Conservation (phyloP, 2,888 invertebrate genomes). For the Tinea semifulvella region DNA sequence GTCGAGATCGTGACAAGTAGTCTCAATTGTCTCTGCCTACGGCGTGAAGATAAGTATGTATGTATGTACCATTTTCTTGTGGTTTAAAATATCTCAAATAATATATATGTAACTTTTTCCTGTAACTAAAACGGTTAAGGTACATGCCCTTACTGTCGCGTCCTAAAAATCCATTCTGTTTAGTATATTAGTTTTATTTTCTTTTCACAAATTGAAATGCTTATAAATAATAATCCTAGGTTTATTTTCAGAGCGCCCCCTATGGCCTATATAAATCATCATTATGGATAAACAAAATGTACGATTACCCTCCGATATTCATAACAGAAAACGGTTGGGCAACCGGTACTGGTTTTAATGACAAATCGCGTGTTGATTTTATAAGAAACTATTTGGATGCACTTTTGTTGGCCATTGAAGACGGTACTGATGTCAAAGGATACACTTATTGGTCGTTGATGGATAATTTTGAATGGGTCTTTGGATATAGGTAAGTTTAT, state of each 20-base stretch:
- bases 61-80: too few relatives aligned
- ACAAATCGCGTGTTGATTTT: constrained; percentile 44
- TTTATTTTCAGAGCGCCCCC: constrained; percentile 35
- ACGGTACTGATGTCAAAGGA: constrained; percentile 54
- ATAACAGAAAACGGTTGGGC: constrained; percentile 71
- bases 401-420: constrained; percentile 53
- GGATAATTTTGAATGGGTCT: constrained; percentile 74
- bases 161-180: too few relatives aligned
- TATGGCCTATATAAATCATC: constrained; percentile 46
- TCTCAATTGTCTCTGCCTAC: too few relatives aligned
- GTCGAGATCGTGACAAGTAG: too few relatives aligned
- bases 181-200: too few relatives aligned
- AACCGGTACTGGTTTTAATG: constrained; percentile 44
- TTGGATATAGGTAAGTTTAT: constrained; percentile 59
- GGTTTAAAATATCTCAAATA: too few relatives aligned
- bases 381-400: constrained; percentile 49
- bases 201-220: too few relatives aligned
- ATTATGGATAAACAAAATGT: constrained; percentile 36
- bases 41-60: too few relatives aligned
- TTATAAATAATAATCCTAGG: neutral
- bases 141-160: too few relatives aligned
- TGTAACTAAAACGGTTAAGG: too few relatives aligned
- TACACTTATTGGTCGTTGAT: constrained; percentile 72
- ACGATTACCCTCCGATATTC: constrained; percentile 36
- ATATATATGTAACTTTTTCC: too few relatives aligned